Evolutionary conservation across 2,797 vertebrate species (phyloP), one percentile per base, ranked within the genome.

Genomic region (Galago senegalensis): DNA sequence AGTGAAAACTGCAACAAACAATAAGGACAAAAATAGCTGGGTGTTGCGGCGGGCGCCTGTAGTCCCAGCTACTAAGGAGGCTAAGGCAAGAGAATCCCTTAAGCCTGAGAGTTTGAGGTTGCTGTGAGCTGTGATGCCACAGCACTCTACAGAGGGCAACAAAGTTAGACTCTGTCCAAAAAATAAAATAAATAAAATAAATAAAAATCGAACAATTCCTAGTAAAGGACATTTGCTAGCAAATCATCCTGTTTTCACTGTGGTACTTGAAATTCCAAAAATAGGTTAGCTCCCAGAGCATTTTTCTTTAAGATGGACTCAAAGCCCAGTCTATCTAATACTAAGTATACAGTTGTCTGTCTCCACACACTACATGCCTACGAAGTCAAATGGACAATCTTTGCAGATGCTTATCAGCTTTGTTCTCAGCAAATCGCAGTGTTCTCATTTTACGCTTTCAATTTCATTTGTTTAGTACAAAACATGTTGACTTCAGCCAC

Each of bases 381-480:
- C 31, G 27, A 23, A 13, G 25, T 90, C 76, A 87, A 72, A 72
- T 27, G 20, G 9, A 31, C 25, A 29, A 70, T 81, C 16, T 31
- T 72, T n/a, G 72, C 29, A 37, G 37, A 31, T 25, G 1, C 3
- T 13, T 16, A 53, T 72, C 10, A 37, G 58, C 46, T 91, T 20
- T 75, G 40, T 70, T 88, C 72, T 88, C 67, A 56, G 58, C 14
- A 73, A 79, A 79, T 46, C 49, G 18, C 5, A 82, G 70, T 4
- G 29, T 9, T 96, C 58, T 73, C 10, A 31, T 75, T 87, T 87
- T 79, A 76, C 79, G 40, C 31, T 87, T 27, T 87, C 25, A 31
- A n/a, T 69, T 70, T 82, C 46, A 86, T 83, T 81, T 10, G 6
- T 67, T 85, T 95, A 93, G 83, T 79, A 70, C 53, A 77, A 80